Evolutionary conservation across 2,113 vertebrate genomes (phyloP), one percentile per base, ranked within the genome.

Genomic region (Onychostruthus taczanowskii): DNA sequence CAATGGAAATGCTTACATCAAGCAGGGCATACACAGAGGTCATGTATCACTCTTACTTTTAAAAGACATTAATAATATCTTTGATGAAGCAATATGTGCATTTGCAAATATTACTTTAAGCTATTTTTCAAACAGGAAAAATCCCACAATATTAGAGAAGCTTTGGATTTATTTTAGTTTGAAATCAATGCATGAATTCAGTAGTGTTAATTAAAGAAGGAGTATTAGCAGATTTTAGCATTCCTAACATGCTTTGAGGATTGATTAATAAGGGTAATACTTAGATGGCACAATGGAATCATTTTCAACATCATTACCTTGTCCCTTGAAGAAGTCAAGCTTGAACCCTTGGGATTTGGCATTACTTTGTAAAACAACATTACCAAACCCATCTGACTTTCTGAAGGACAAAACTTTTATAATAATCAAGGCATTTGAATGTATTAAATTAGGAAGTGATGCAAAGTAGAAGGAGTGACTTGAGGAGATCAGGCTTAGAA

Each of bases 291-390:
- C 78, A 95, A 63, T 94, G 62, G 47, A 96, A 94, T 94, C 5
- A 92, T 97, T 97, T 97, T 95, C 89, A 91, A 96, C 84, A 87
- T 94, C 95, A 94, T 97, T 97, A 90, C 75, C 82, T 95, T 93
- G 44, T 94, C 47, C 58, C 78, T 84, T 91, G 70, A 96, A 97
- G 64, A 91, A 93, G 21, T 87, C 67, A 95, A 73, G 33, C 43
- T 82, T 56, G 58, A 96, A 69, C 70, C 46, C 77, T 82, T 3
- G 59, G 67, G 93, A 95, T 75, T 88, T 96, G 87, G 69, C 82
- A 94, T 35, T 31, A 52, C 35, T 93, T 90, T 62, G 69, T 94
- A 66, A 89, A 93, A 77, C 12, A 87, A 96, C n/a, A 76, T 92
- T 90, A 75, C 21, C n/a, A 87, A 97, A 66, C 49, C 27, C 14